These are phyloP conservation scores for Psettodes erumei DNA, from an alignment of 2,113 vertebrate genomes.

Conservation along the genomic window DNA sequence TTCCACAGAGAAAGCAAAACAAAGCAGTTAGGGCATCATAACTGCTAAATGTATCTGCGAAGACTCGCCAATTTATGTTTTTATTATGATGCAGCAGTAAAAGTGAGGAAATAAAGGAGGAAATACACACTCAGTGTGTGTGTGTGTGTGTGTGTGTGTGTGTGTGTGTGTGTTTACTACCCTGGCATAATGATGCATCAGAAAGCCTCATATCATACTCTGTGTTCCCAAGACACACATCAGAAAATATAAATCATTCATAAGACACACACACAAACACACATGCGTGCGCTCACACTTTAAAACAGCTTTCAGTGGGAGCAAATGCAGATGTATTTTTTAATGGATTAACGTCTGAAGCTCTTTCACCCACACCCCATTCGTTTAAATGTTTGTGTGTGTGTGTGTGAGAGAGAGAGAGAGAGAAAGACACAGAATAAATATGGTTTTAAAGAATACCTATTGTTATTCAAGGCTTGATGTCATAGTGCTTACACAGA, in stretches of 20 bases:
- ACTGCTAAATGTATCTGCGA: conserved; percentile 1
- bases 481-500: conserved; percentile 15
- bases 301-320: conserved; percentile 20
- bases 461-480: conserved; percentile 48
- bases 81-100: conserved; percentile 32
- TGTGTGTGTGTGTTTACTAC: conserved; percentile 22
- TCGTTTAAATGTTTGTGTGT: conserved; percentile 20
- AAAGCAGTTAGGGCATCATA: conserved; percentile 37
- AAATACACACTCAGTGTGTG: not conserved
- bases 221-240: conserved; percentile 48
- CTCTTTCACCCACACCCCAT: not conserved
- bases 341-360: not conserved
- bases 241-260: conserved; percentile 63
- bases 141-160: not conserved
- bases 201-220: conserved; percentile 46
- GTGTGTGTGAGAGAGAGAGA: not conserved
- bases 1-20: conserved; percentile 55
- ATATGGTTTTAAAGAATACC: conserved; percentile 34
- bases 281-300: conserved; percentile 22
- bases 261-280: conserved; percentile 9
- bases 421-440: too few relatives aligned
- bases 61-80: conserved; percentile 11
- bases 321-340: conserved; percentile 11
- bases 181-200: conserved; percentile 49
- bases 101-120: conserved; percentile 25